A percentile compares a stretch with the other conserved stretches of the same genome.
Evolutionary conservation across 1,140 invertebrate genomes (phyloP).

Genomic region (Dufourea novaeangliae): DNA sequence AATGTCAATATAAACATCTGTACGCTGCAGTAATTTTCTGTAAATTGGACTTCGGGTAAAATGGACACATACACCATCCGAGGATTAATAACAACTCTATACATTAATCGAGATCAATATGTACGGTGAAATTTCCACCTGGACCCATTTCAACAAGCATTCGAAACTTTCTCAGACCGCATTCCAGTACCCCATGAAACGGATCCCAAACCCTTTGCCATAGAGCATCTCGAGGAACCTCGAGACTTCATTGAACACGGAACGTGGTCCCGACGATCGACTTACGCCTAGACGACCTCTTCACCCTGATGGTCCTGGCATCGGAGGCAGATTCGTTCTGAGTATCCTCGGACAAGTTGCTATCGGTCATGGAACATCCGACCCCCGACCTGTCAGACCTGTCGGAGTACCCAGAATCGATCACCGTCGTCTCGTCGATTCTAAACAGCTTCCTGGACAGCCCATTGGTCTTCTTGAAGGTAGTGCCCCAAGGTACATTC

Average conservation of each 20-base stretch:
- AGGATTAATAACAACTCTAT: too few species aligned
- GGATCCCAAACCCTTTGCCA: too few species aligned
- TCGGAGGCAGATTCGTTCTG: not conserved
- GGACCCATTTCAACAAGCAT: too few species aligned
- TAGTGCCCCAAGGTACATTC: not conserved
- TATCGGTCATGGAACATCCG: not conserved
- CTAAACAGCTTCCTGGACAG: constrained; percentile 30
- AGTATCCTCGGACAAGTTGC: not conserved
- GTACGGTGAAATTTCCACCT: too few species aligned
- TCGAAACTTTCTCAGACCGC: too few species aligned
- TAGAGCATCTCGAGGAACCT: too few species aligned
- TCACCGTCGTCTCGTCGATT: constrained; percentile 55
- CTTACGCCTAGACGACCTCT: not conserved
- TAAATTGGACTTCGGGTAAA: too few species aligned
- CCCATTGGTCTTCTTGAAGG: not conserved
- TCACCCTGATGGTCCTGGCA: not conserved
- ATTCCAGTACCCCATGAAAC: too few species aligned
- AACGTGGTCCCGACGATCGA: not conserved
- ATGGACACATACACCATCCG: too few species aligned
- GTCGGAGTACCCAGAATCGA: constrained; percentile 67
- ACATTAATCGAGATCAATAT: too few species aligned
- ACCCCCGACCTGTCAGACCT: not conserved
- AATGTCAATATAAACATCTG: too few species aligned
- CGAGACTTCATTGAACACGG: not conserved
- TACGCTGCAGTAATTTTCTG: too few species aligned